phyloP scores from a whole-genome alignment of 1,140 invertebrate genomes.

The Pogonognathellus flavescens region DNA sequence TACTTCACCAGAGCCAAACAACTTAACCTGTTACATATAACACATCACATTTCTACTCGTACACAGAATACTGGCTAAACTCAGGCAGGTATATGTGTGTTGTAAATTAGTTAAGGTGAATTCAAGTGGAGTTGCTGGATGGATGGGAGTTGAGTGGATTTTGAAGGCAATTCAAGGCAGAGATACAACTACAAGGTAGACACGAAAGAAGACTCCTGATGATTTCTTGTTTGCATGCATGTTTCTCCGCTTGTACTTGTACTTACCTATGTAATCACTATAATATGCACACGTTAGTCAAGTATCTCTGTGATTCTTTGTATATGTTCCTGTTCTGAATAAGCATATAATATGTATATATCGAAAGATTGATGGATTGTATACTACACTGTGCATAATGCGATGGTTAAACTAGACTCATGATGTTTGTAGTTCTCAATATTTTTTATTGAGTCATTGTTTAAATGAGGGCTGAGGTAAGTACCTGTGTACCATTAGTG shows the following conservation, averaged over 20 bases:
- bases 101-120: not conserved
- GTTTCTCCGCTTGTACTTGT: slow-evolving; percentile 24
- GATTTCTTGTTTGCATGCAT: slow-evolving; percentile 47
- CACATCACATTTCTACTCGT: no score
- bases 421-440: not conserved
- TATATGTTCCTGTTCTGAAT: slow-evolving; percentile 1
- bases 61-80: not conserved
- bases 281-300: slow-evolving; percentile 31
- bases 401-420: no score
- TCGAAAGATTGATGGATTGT: slow-evolving; percentile 24
- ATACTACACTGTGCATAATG: no score
- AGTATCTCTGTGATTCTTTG: slow-evolving; percentile 12
- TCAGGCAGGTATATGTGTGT: not conserved
- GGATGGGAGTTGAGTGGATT: not conserved
- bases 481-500: no score
- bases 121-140: slow-evolving; percentile 7
- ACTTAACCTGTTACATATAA: no score
- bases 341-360: not conserved
- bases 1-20: not conserved
- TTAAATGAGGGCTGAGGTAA: not conserved
- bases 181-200: slow-evolving; percentile 7
- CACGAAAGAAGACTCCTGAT: slow-evolving; percentile 25
- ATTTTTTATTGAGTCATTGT: not conserved
- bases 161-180: not conserved
- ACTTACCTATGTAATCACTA: slow-evolving; percentile 16